Evolutionary conservation across 1,140 invertebrate species (phyloP).

Genomic region (Drosophila simulans): DNA sequence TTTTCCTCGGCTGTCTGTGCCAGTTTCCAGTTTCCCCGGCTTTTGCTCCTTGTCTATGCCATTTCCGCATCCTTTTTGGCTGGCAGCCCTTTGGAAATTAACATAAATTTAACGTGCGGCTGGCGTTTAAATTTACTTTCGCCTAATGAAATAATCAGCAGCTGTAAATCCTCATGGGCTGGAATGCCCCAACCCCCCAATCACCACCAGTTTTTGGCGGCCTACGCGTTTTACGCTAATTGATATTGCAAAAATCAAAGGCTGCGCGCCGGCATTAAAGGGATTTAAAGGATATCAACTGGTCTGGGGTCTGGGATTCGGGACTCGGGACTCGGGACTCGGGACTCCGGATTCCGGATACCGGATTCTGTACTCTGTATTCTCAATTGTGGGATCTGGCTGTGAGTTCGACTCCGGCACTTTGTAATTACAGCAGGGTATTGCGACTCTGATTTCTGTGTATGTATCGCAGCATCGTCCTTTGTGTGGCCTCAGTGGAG

Average conservation of each 20-base stretch:
- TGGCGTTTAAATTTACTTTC: slow-evolving; percentile 76
- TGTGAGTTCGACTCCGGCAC: slow-evolving; percentile 35
- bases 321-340: background rate
- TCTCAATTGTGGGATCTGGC: slow-evolving; percentile 1
- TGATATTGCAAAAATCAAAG: slow-evolving; percentile 82
- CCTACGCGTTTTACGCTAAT: slow-evolving; percentile 66
- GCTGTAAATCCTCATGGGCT: slow-evolving; percentile 68
- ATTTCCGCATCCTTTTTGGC: slow-evolving; percentile 30
- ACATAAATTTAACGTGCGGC: slow-evolving; percentile 74
- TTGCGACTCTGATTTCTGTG: slow-evolving; percentile 50
- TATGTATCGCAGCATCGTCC: background rate
- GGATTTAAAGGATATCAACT: slow-evolving; percentile 68
- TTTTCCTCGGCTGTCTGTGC: slow-evolving; percentile 1
- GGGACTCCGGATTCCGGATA: background rate
- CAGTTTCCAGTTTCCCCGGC: slow-evolving; percentile 2
- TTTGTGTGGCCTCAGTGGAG: slow-evolving; percentile 41
- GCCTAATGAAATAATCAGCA: slow-evolving; percentile 79
- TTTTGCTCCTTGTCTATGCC: slow-evolving; percentile 16
- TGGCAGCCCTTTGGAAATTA: slow-evolving; percentile 68
- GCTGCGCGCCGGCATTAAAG: slow-evolving; percentile 60
- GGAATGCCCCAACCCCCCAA: background rate
- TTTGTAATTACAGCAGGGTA: slow-evolving; percentile 71
- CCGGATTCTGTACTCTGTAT: background rate
- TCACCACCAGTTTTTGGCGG: slow-evolving; percentile 34
- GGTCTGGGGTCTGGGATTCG: slow-evolving; percentile 3